phyloP scores from a whole-genome alignment of 2,113 vertebrate species.

The Nibea albiflora region DNA sequence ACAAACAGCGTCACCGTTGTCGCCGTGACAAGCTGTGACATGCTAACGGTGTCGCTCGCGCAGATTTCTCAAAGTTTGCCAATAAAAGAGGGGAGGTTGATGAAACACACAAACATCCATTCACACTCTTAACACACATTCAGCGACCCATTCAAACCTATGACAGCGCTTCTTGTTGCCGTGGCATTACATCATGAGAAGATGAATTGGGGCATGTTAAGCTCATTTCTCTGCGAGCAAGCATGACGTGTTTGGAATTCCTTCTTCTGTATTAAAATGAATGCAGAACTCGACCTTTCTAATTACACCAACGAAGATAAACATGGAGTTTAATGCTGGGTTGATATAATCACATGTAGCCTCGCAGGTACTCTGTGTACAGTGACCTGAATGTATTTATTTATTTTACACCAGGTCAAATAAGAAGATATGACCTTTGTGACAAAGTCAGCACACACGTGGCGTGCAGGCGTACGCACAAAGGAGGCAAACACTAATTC shows the following conservation, averaged over 20 bases:
- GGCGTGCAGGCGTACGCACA: not conserved
- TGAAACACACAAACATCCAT: not conserved
- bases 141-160: slow-evolving; percentile 4
- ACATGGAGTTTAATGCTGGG: slow-evolving; percentile 8
- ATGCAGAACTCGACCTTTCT: not conserved
- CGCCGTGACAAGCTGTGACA: not conserved
- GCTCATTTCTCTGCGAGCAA: slow-evolving; percentile 25
- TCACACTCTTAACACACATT: not conserved
- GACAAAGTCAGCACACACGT: not conserved
- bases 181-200: slow-evolving; percentile 57
- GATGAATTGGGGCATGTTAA: slow-evolving; percentile 37
- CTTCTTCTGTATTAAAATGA: slow-evolving; percentile 28
- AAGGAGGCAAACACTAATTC: slow-evolving; percentile 26
- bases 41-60: not conserved
- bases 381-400: slow-evolving; percentile 1
- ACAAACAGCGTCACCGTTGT: not conserved
- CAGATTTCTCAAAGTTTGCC: not conserved
- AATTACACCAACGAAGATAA: not conserved
- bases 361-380: not conserved
- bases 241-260: slow-evolving; percentile 25
- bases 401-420: not conserved
- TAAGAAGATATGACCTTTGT: slow-evolving; percentile 16
- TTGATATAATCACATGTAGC: not conserved
- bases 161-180: slow-evolving; percentile 27
- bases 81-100: not conserved